These are phyloP conservation scores for Conus betulinus DNA, from an alignment of 1,140 invertebrate genomes.

Conservation along the genomic window DNA sequence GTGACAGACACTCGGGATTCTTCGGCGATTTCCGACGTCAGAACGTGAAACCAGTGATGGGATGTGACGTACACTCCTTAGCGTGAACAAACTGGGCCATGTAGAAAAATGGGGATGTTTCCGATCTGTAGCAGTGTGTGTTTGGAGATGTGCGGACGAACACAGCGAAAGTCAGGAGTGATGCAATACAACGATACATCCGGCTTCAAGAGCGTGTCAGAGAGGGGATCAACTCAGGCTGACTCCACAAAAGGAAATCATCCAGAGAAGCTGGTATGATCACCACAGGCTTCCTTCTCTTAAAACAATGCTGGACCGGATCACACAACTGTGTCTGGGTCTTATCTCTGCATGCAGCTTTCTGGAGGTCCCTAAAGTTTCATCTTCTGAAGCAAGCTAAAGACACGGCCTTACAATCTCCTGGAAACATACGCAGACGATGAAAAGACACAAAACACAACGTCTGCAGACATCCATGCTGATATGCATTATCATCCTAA, in stretches of 20 bases:
- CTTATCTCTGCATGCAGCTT: too few species aligned
- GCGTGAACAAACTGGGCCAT: conserved; percentile 17
- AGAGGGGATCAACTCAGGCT: not conserved
- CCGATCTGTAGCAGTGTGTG: not conserved
- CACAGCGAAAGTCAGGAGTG: conserved; percentile 1
- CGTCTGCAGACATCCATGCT: too few species aligned
- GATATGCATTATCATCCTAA: too few species aligned
- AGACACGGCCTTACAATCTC: too few species aligned
- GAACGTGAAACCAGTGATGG: not conserved
- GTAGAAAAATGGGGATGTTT: conserved; percentile 12
- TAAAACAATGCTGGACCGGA: too few species aligned
- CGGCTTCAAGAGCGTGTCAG: not conserved
- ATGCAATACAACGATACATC: conserved; percentile 17
- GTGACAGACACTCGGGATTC: conserved; percentile 21
- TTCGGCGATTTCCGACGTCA: conserved; percentile 19
- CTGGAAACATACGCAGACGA: too few species aligned
- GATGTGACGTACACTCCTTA: conserved; percentile 1
- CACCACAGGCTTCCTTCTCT: too few species aligned
- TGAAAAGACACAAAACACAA: too few species aligned
- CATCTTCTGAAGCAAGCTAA: too few species aligned
- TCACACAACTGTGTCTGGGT: too few species aligned
- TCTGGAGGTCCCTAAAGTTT: too few species aligned
- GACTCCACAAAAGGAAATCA: not conserved
- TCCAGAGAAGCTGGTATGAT: not conserved
- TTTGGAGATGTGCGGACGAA: not conserved